phyloP scores from a whole-genome alignment of 2,113 vertebrate genomes.

The Malurus alboscapulatus region DNA sequence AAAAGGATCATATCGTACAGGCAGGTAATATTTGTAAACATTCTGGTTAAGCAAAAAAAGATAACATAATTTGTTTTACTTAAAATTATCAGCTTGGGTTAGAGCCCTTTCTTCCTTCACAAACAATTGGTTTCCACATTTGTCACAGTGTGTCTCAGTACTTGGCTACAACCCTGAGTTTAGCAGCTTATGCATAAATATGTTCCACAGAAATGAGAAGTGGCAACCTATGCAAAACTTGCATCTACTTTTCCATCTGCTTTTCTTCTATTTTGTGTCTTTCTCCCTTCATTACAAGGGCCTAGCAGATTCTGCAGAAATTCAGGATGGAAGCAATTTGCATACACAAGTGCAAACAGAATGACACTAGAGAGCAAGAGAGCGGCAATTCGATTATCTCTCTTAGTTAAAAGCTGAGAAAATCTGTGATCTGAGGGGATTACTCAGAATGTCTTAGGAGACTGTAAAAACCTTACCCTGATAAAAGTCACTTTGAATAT shows the following conservation, averaged over 20 bases:
- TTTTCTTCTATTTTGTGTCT: neutral
- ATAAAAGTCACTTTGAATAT: slow-evolving; percentile 22
- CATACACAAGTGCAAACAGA: slow-evolving; percentile 1
- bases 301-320: neutral
- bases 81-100: slow-evolving; percentile 5
- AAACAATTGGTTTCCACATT: slow-evolving; percentile 6
- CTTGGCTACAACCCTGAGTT: neutral
- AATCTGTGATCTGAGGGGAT: slow-evolving; percentile 23
- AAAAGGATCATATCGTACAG: neutral
- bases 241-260: slow-evolving; percentile 16
- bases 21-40: slow-evolving; percentile 5
- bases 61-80: slow-evolving; percentile 24
- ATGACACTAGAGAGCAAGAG: neutral
- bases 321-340: slow-evolving; percentile 20
- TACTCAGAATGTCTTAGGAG: neutral
- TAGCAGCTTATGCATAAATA: slow-evolving; percentile 20
- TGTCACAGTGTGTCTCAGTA: neutral
- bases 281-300: neutral
- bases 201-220: neutral
- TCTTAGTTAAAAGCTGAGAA: slow-evolving; percentile 14
- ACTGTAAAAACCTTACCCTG: slow-evolving; percentile 5
- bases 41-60: neutral
- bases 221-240: slow-evolving; percentile 18
- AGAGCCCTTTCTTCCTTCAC: slow-evolving; percentile 20
- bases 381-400: neutral